Evolutionary conservation across 2,797 vertebrate genomes (phyloP).

Genomic region (Mormyrops boulengeri): DNA sequence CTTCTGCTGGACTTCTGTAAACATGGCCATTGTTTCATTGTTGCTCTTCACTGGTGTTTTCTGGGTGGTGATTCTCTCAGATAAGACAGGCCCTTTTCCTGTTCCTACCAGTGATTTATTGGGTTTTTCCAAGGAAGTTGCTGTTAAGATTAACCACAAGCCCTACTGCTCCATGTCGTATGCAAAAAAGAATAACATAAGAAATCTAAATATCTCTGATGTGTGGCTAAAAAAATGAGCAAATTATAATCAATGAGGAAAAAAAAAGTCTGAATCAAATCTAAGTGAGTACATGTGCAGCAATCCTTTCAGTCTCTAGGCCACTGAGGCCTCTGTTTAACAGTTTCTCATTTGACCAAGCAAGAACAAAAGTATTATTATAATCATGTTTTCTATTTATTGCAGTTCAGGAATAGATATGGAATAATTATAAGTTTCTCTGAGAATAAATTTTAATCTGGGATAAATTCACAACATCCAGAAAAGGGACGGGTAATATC

Average conservation of each 20-base stretch:
- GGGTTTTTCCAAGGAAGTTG: background rate
- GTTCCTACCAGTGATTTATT: background rate
- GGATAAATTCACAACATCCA: background rate
- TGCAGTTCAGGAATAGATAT: background rate
- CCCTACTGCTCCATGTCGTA: background rate
- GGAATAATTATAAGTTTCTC: background rate
- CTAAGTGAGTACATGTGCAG: background rate
- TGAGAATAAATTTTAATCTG: background rate
- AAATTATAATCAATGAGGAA: background rate
- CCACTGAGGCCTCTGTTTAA: background rate
- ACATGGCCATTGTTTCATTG: conserved; percentile 6
- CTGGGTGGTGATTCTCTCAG: background rate
- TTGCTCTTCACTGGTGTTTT: background rate
- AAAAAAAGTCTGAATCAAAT: background rate
- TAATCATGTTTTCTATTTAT: background rate
- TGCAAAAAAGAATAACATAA: background rate
- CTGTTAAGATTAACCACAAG: background rate
- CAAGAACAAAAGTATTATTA: background rate
- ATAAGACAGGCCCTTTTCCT: conserved; percentile 13
- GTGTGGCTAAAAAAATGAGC: background rate
- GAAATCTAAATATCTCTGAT: background rate
- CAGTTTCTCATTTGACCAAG: background rate
- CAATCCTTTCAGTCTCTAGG: background rate
- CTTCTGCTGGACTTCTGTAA: background rate
- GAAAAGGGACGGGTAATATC: background rate